Evolutionary conservation across 2,113 vertebrate genomes (phyloP).

Genomic region (Abramis brama): DNA sequence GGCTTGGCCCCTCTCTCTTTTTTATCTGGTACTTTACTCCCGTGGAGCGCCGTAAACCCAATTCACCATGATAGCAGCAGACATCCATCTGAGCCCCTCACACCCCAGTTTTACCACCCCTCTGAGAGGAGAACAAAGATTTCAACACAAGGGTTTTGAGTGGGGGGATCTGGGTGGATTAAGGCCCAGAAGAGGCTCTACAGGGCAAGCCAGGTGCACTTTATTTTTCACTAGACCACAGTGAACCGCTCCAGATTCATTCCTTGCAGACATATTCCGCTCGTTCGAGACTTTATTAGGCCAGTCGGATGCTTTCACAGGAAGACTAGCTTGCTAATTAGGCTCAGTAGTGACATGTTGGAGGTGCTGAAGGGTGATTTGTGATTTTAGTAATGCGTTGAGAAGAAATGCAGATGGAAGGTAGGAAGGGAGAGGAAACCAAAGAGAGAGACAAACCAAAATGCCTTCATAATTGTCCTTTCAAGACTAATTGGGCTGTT

Average conservation of each 20-base stretch:
- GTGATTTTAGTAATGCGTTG: slow-evolving; percentile 45
- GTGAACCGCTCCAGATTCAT: not conserved
- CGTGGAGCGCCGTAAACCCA: slow-evolving; percentile 49
- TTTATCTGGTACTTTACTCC: slow-evolving; percentile 34
- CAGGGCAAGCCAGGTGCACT: slow-evolving; percentile 57
- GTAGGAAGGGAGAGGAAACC: not conserved
- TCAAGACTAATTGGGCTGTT: not conserved
- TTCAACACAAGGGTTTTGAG: slow-evolving; percentile 37
- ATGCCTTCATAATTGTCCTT: not conserved
- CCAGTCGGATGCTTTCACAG: slow-evolving; percentile 33
- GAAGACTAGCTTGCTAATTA: slow-evolving; percentile 51
- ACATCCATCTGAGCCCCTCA: slow-evolving; percentile 42
- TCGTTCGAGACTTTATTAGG: slow-evolving; percentile 43
- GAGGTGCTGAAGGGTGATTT: slow-evolving; percentile 35
- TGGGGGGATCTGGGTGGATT: slow-evolving; percentile 22
- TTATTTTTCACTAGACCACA: slow-evolving; percentile 37
- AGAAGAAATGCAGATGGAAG: not conserved
- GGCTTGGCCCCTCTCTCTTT: slow-evolving; percentile 55
- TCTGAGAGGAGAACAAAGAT: slow-evolving; percentile 56
- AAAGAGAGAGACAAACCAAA: not conserved
- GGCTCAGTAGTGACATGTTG: slow-evolving; percentile 27
- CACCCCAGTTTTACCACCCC: slow-evolving; percentile 50
- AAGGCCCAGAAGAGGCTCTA: slow-evolving; percentile 42
- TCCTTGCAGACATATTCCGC: slow-evolving; percentile 45
- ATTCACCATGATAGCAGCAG: slow-evolving; percentile 44